Evolutionary conservation across 2,797 vertebrate species (phyloP).

Genomic region (Clarias platycephalus): DNA sequence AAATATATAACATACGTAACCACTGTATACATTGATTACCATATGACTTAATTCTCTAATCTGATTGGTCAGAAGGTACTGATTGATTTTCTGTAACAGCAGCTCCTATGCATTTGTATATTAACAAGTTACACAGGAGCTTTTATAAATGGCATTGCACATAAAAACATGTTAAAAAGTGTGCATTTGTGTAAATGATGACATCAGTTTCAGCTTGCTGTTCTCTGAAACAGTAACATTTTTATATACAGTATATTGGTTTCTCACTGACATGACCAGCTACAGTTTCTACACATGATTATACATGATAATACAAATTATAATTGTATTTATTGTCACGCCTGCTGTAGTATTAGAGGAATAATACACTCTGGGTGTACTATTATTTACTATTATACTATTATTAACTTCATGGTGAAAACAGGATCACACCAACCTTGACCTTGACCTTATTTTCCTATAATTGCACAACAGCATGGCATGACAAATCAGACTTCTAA

Average conservation of each 20-base stretch:
- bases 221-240: background rate
- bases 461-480: background rate
- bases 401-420: background rate
- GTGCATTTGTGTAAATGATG: background rate
- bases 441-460: background rate
- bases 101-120: too few relatives aligned
- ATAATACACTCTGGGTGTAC: background rate
- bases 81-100: background rate
- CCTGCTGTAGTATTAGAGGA: background rate
- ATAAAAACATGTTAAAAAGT: too few relatives aligned
- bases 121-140: too few relatives aligned
- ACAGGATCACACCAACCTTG: background rate
- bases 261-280: background rate
- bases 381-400: background rate
- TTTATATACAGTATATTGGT: background rate
- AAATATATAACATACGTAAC: background rate
- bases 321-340: background rate
- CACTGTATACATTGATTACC: background rate
- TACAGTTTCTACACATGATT: background rate
- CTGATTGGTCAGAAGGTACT: background rate
- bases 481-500: background rate
- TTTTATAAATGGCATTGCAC: too few relatives aligned
- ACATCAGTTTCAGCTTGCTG: background rate
- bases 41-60: background rate
- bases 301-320: too few relatives aligned